These are phyloP conservation scores for Mormyrus hasselquistii DNA, from an alignment of 2,797 vertebrate species.

Conservation along the genomic window DNA sequence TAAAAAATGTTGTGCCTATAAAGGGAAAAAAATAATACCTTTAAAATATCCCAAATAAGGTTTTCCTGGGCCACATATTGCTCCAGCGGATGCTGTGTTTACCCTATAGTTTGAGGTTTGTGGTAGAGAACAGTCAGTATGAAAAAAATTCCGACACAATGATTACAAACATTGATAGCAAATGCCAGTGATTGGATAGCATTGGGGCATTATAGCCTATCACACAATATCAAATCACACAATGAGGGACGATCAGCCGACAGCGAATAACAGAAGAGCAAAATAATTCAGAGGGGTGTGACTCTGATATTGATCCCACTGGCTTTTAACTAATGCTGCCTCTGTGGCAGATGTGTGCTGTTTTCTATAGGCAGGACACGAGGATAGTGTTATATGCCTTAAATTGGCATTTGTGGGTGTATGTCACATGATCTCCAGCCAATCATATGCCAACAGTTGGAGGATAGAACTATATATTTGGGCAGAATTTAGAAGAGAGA, in stretches of 20 bases:
- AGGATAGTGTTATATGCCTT: background rate
- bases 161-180: conserved; percentile 41
- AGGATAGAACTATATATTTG: conserved; percentile 61
- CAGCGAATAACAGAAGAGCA: background rate
- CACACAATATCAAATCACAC: background rate
- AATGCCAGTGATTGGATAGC: conserved; percentile 33
- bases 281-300: background rate
- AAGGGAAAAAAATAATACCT: conserved; percentile 54
- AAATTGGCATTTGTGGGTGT: conserved; percentile 44
- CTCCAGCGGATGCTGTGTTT: conserved; percentile 46
- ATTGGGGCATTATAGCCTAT: conserved; percentile 23
- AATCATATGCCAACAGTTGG: conserved; percentile 51
- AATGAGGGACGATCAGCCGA: background rate
- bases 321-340: background rate
- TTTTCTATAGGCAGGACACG: background rate
- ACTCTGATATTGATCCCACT: background rate
- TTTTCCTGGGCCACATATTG: conserved; percentile 47
- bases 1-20: conserved; percentile 55
- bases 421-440: conserved; percentile 58
- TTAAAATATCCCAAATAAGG: conserved; percentile 56
- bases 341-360: background rate
- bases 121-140: conserved; percentile 48
- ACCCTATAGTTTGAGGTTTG: conserved; percentile 60
- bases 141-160: conserved; percentile 25
- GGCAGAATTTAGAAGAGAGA: conserved; percentile 28